phyloP scores from a whole-genome alignment of 2,113 vertebrate species.

The Halichoeres trimaculatus region DNA sequence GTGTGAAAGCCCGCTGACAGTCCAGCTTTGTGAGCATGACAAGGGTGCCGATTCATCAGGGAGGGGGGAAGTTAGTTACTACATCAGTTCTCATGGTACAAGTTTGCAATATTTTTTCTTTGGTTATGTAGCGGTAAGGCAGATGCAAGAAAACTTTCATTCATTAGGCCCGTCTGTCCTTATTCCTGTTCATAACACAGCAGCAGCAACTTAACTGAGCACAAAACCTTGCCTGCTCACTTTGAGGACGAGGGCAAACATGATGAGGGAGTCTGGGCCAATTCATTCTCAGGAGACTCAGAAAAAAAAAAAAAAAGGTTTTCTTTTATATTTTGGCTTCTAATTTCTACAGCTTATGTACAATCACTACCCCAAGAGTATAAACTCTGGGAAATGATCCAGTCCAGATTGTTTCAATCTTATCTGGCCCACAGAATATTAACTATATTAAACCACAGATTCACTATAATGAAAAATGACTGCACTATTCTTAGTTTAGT shows the following conservation, averaged over 20 bases:
- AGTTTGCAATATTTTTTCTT: slow-evolving; percentile 79
- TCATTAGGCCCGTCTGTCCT: slow-evolving; percentile 39
- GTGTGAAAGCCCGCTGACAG: slow-evolving; percentile 86
- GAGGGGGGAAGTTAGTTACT: slow-evolving; percentile 83
- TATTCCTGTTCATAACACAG: slow-evolving; percentile 55
- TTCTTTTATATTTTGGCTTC: neutral
- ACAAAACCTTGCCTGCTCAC: slow-evolving; percentile 17
- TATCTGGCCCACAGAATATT: neutral
- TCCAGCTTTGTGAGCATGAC: slow-evolving; percentile 89
- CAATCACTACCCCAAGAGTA: neutral
- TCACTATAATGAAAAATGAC: slow-evolving; percentile 3
- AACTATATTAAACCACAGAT: slow-evolving; percentile 26
- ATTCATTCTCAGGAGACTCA: slow-evolving; percentile 13
- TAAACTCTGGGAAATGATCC: neutral
- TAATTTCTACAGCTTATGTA: neutral
- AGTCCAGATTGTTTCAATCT: neutral
- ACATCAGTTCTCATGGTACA: slow-evolving; percentile 82
- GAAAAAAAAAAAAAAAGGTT: neutral
- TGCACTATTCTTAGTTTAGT: slow-evolving; percentile 14
- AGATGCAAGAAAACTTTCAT: slow-evolving; percentile 42
- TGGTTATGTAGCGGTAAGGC: slow-evolving; percentile 58
- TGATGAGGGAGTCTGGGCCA: slow-evolving; percentile 44
- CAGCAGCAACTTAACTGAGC: slow-evolving; percentile 53
- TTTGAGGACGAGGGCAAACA: slow-evolving; percentile 40
- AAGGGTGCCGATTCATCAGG: slow-evolving; percentile 85